Conservation (phyloP, 1,140 invertebrate genomes). For the Drosophila pallidifrons region DNA sequence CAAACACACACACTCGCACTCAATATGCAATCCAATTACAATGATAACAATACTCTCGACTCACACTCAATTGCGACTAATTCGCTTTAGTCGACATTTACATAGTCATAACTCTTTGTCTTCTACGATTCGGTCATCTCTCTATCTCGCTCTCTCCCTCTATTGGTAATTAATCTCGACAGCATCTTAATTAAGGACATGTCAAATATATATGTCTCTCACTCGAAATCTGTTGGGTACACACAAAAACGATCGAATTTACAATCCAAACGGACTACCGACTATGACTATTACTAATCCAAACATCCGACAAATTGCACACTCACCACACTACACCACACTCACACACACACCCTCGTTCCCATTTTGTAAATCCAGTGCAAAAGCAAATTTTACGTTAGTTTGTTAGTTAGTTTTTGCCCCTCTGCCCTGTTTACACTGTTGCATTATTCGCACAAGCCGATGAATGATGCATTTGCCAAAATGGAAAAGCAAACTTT, state of each 20-base stretch:
- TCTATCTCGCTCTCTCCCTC: not conserved
- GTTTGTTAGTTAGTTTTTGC: not conserved
- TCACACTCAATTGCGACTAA: conserved; percentile 5
- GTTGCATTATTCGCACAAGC: conserved; percentile 14
- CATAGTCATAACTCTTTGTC: conserved; percentile 6
- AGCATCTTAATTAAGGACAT: conserved; percentile 78
- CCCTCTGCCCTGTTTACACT: conserved; percentile 1
- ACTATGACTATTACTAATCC: conserved; percentile 33
- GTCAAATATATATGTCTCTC: conserved; percentile 62
- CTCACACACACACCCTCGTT: not conserved
- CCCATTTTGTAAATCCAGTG: too few species aligned
- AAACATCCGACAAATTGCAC: conserved; percentile 43
- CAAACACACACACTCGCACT: not conserved
- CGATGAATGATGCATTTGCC: conserved; percentile 32
- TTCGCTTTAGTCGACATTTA: conserved; percentile 3
- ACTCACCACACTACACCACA: conserved; percentile 1
- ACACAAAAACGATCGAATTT: too few species aligned
- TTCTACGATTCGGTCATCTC: not conserved
- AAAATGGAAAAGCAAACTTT: conserved; percentile 14
- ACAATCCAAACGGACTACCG: not conserved
- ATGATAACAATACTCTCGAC: conserved; percentile 14
- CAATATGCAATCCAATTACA: conserved; percentile 24
- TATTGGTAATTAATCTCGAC: conserved; percentile 56
- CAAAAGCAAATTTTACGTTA: not conserved
- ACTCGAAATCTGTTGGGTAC: conserved; percentile 2